Evolutionary conservation across 2,888 invertebrate genomes (phyloP).

Genomic region (Cistogaster globosa): DNA sequence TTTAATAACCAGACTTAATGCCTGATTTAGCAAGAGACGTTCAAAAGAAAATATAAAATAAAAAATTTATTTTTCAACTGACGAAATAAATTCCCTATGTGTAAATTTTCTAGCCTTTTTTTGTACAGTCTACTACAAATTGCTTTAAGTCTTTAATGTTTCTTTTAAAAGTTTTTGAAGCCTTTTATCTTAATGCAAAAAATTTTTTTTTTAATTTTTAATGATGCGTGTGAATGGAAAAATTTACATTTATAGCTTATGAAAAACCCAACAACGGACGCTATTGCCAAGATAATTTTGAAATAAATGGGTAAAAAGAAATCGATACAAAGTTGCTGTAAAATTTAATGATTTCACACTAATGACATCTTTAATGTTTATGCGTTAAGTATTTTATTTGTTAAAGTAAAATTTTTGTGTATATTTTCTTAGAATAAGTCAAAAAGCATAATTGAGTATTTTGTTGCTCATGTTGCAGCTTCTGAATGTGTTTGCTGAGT

Average conservation of each 20-base stretch:
- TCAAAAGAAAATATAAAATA: too few species aligned
- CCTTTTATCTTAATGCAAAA: constrained; percentile 10
- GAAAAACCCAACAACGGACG: too few species aligned
- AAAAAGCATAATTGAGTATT: constrained; percentile 50
- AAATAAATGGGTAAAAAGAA: constrained; percentile 51
- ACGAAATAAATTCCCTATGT: constrained; percentile 27
- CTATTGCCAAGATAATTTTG: constrained; percentile 25
- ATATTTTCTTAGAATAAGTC: constrained; percentile 37
- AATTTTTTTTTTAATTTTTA: constrained; percentile 44
- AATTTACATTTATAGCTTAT: too few species aligned
- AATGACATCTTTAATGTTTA: constrained; percentile 64
- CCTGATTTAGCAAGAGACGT: too few species aligned
- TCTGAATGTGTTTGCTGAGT: constrained; percentile 34
- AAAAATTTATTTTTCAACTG: too few species aligned
- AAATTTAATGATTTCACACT: constrained; percentile 63
- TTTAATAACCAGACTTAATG: too few species aligned
- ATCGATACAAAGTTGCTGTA: constrained; percentile 62
- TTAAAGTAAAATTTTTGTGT: constrained; percentile 1
- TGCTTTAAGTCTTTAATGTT: constrained; percentile 55
- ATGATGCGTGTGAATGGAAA: constrained; percentile 16
- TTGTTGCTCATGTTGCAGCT: constrained; percentile 13
- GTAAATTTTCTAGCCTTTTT: background rate
- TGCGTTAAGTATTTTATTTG: constrained; percentile 35
- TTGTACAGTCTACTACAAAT: constrained; percentile 25
- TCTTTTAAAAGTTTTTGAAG: constrained; percentile 31